Conservation (phyloP, 2,797 vertebrate species). For the Cercopithecus neglectus region DNA sequence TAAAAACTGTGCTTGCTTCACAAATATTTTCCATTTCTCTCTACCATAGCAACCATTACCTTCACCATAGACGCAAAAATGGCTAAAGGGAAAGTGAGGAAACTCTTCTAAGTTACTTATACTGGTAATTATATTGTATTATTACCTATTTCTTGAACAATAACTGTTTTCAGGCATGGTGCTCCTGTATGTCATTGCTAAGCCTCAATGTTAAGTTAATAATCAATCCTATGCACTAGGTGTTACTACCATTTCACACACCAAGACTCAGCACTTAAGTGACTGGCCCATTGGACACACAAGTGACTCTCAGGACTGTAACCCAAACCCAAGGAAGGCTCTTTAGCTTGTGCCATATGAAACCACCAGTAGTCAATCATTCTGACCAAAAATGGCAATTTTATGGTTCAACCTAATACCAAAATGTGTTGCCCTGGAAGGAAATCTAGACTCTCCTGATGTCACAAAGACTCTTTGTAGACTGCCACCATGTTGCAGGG, state of each 20-base stretch:
- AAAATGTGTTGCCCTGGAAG: background rate
- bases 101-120: background rate
- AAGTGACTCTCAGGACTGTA: background rate
- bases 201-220: background rate
- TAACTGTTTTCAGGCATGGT: background rate
- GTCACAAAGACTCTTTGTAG: background rate
- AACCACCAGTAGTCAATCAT: background rate
- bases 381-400: background rate
- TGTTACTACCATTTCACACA: background rate
- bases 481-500: background rate
- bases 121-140: background rate
- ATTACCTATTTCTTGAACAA: background rate
- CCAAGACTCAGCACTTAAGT: background rate
- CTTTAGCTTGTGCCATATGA: background rate
- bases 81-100: background rate
- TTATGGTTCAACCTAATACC: background rate
- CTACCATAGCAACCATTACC: background rate
- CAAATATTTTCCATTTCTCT: constrained; percentile 17
- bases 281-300: background rate
- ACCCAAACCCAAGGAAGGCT: background rate
- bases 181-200: background rate
- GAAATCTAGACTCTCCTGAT: background rate
- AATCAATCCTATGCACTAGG: background rate
- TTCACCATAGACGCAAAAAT: constrained; percentile 22
- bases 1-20: background rate